phyloP scores from a whole-genome alignment of 2,113 vertebrate species.

The Acanthisitta chloris region DNA sequence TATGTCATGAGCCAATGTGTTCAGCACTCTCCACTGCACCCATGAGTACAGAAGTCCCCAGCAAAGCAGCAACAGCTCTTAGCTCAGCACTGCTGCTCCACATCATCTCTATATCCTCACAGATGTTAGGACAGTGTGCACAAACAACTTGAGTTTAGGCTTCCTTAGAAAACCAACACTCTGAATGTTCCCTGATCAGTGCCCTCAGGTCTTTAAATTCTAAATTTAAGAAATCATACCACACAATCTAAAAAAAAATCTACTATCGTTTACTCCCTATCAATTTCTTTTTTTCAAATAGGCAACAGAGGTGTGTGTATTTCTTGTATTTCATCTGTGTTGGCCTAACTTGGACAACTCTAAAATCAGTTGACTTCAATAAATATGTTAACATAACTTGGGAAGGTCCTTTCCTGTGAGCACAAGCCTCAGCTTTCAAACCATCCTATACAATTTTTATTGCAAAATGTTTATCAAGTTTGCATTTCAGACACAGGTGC shows the following conservation, averaged over 20 bases:
- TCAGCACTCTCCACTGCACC: background rate
- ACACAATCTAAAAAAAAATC: background rate
- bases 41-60: background rate
- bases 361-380: background rate
- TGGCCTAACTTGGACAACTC: background rate
- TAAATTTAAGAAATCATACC: background rate
- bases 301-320: background rate
- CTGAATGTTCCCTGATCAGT: background rate
- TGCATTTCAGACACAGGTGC: background rate
- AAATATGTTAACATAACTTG: background rate
- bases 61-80: background rate
- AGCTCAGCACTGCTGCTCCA: background rate
- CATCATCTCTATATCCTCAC: background rate
- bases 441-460: background rate
- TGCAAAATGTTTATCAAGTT: background rate
- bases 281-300: background rate
- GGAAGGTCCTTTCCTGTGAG: background rate
- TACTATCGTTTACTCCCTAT: background rate
- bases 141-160: background rate
- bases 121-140: accelerated
- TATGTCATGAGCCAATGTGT: too few relatives aligned
- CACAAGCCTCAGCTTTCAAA: background rate
- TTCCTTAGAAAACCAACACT: background rate
- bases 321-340: background rate
- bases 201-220: background rate